Percentiles rank a stretch among this genome's conserved stretches.
These are phyloP conservation scores for Gnathonemus echidnorhynchus DNA, from an alignment of 2,113 vertebrate species.

Conservation along the genomic window DNA sequence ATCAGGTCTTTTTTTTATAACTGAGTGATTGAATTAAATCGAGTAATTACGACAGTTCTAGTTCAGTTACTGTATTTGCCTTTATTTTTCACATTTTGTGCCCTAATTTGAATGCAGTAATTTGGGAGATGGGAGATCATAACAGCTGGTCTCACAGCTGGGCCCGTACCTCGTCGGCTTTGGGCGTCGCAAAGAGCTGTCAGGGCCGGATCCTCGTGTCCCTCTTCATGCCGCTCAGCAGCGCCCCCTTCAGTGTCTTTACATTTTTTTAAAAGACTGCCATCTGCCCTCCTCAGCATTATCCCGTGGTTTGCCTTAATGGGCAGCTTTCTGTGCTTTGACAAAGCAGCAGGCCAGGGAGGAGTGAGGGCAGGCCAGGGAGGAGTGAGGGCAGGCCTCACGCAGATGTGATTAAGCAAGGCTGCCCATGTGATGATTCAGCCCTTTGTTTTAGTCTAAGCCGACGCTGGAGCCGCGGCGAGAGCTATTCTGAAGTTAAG, in stretches of 20 bases:
- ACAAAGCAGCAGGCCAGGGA: background rate
- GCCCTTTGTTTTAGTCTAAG: background rate
- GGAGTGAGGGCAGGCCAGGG: background rate
- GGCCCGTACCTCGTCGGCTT: background rate
- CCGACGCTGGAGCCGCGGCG: too few relatives aligned
- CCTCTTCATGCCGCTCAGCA: background rate
- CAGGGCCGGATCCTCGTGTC: background rate
- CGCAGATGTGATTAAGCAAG: background rate
- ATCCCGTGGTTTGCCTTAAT: slow-evolving; percentile 25
- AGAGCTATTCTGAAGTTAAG: background rate
- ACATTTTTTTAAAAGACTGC: slow-evolving; percentile 42
- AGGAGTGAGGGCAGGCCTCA: background rate
- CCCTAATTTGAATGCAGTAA: background rate
- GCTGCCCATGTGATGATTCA: background rate
- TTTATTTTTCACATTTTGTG: background rate
- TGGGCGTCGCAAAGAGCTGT: background rate
- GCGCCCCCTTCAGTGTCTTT: slow-evolving; percentile 27
- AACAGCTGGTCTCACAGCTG: background rate
- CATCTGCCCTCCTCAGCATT: slow-evolving; percentile 46
- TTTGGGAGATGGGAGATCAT: background rate
- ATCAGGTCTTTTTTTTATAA: background rate
- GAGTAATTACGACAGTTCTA: background rate
- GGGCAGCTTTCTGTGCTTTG: slow-evolving; percentile 34
- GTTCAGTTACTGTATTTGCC: background rate
- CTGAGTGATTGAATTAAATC: background rate